These are phyloP conservation scores for Heliconius melpomene DNA, from an alignment of 1,140 invertebrate genomes.

Conservation along the genomic window DNA sequence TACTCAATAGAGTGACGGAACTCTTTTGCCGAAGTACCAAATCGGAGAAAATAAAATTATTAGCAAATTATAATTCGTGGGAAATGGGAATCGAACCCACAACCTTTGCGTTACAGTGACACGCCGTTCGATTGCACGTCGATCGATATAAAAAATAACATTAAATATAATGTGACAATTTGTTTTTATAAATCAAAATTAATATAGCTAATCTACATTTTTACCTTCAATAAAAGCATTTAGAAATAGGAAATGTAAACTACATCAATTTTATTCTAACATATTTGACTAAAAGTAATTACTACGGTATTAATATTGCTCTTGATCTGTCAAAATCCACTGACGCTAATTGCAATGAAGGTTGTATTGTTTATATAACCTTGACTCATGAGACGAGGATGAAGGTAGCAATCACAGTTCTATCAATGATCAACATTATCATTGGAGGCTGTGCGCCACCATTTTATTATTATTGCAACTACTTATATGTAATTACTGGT, in stretches of 20 bases:
- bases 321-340: constrained; percentile 6
- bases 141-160: not conserved
- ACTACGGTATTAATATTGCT: not conserved
- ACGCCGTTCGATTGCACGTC: no score
- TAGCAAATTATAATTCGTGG: no score
- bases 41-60: no score
- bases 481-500: not conserved
- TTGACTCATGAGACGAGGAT: constrained; percentile 8
- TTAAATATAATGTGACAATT: not conserved
- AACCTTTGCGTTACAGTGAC: no score
- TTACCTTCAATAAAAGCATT: not conserved
- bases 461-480: not conserved
- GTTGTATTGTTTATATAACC: constrained; percentile 13
- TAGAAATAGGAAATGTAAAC: not conserved
- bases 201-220: not conserved
- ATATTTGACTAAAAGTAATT: not conserved
- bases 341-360: constrained; percentile 21
- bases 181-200: not conserved
- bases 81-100: no score
- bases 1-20: no score
- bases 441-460: constrained; percentile 1
- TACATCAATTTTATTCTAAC: not conserved
- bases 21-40: no score
- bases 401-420: constrained; percentile 17
- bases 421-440: constrained; percentile 12